Conservation (phyloP, 2,888 invertebrate species). For the Bruchidius siliquastri region DNA sequence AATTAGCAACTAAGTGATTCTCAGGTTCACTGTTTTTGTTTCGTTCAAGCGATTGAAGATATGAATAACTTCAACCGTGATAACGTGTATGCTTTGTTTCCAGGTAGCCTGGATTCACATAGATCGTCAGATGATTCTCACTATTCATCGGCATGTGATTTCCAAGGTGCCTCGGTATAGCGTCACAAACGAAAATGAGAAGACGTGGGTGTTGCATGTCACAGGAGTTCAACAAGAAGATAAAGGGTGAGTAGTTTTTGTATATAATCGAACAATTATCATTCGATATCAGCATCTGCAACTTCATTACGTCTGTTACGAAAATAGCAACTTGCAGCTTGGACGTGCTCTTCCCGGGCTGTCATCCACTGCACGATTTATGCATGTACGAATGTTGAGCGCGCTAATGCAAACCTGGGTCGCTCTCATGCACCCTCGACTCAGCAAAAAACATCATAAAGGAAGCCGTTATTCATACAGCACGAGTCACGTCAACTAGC, state of each 20-base stretch:
- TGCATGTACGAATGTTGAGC: not conserved
- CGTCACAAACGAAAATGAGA: constrained; percentile 86
- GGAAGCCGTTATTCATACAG: not conserved
- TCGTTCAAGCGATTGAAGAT: too few species aligned
- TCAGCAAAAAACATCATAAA: too few species aligned
- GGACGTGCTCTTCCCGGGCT: not conserved
- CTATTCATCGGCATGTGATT: constrained; percentile 88
- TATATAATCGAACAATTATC: not conserved
- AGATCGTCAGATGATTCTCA: constrained; percentile 89
- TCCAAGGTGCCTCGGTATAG: constrained; percentile 86
- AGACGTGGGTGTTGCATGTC: constrained; percentile 87
- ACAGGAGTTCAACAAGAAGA: constrained; percentile 89
- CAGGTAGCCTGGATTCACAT: constrained; percentile 95
- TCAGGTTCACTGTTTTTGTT: too few species aligned
- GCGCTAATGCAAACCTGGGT: not conserved
- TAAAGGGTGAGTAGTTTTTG: constrained; percentile 52
- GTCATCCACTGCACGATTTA: not conserved
- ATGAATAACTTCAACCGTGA: too few species aligned
- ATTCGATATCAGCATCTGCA: not conserved
- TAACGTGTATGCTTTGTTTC: constrained; percentile 13
- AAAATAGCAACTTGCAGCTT: not conserved
- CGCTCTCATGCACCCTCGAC: not conserved
- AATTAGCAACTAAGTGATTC: too few species aligned
- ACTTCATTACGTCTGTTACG: not conserved
- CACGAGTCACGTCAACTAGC: not conserved